These are phyloP conservation scores for Chiroxiphia lanceolata DNA, from an alignment of 2,797 vertebrate species.

Conservation along the genomic window DNA sequence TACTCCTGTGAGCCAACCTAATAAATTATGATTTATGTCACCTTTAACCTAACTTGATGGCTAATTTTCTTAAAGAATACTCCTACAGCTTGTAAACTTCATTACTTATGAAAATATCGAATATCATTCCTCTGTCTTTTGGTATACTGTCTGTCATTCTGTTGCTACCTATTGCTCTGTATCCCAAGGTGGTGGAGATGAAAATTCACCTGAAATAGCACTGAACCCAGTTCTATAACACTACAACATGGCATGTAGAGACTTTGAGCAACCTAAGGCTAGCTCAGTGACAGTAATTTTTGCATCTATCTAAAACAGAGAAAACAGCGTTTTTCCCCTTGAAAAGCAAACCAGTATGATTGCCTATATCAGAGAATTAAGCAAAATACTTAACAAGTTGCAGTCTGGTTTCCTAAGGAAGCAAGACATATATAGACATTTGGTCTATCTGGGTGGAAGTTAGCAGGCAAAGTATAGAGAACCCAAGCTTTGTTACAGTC, in stretches of 20 bases:
- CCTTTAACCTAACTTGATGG: neutral
- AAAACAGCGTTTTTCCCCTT: neutral
- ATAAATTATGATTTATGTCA: neutral
- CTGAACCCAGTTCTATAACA: accelerated
- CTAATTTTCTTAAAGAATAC: neutral
- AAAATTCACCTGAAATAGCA: neutral
- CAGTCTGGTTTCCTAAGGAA: neutral
- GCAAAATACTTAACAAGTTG: neutral
- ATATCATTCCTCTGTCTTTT: neutral
- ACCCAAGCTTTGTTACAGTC: neutral
- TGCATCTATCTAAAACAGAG: neutral
- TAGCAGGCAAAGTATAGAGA: neutral
- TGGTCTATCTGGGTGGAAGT: neutral
- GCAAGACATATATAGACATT: neutral
- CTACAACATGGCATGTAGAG: neutral
- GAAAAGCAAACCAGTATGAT: neutral
- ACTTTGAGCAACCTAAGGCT: neutral
- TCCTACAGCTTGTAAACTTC: neutral
- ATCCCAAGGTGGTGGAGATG: neutral
- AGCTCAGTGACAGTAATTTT: neutral
- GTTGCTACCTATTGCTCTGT: neutral
- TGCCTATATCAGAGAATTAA: neutral
- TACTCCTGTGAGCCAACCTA: neutral
- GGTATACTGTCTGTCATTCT: neutral
- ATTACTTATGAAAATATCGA: neutral